A percentile compares a stretch with the other conserved stretches of the same genome.
Conservation (phyloP, 2,113 vertebrate species). For the Corvus hawaiiensis region DNA sequence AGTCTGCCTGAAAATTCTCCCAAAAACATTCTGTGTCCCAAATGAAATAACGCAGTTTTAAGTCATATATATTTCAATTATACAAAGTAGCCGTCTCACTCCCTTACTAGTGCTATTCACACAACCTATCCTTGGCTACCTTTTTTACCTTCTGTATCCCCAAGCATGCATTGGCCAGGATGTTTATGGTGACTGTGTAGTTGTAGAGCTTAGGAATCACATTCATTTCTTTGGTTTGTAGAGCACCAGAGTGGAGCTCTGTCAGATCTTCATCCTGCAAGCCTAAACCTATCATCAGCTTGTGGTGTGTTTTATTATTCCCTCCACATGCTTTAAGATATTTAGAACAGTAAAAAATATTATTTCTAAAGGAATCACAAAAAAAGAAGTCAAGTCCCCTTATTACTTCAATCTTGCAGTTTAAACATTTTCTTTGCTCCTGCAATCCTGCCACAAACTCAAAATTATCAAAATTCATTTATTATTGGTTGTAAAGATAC, state of each 20-base stretch:
- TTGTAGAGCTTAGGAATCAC: background rate
- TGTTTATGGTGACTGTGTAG: background rate
- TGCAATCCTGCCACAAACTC: background rate
- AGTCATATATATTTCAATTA: background rate
- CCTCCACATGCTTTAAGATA: background rate
- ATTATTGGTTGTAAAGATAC: background rate
- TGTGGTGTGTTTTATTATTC: background rate
- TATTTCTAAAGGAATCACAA: background rate
- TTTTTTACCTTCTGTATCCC: background rate
- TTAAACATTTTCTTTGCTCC: background rate
- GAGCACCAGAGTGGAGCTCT: background rate
- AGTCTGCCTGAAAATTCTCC: background rate
- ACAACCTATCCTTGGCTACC: background rate
- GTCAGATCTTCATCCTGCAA: background rate
- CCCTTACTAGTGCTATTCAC: background rate
- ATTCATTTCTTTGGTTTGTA: background rate
- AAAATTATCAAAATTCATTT: background rate
- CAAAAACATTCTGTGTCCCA: background rate
- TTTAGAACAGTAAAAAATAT: background rate
- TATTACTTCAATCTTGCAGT: background rate
- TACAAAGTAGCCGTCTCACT: background rate
- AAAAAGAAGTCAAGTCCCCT: background rate
- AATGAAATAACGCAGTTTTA: background rate
- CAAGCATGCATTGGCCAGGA: background rate
- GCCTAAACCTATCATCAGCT: background rate